Evolutionary conservation across 2,797 vertebrate species (phyloP).

Genomic region (Sorex maritimensis): DNA sequence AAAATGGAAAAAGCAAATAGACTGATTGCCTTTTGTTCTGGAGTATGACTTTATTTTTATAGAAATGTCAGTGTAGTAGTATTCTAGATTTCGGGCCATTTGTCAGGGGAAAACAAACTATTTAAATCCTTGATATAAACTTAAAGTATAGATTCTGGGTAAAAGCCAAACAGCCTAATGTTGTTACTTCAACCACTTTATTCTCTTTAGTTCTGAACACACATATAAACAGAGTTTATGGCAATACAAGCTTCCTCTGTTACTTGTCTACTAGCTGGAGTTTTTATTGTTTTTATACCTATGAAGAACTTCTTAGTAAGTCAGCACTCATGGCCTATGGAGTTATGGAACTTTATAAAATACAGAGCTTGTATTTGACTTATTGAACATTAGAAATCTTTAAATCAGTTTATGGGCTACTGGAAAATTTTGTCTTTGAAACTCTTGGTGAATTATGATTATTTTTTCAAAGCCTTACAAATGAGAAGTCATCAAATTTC

Average conservation of each 20-base stretch:
- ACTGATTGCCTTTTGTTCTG: slow-evolving; percentile 20
- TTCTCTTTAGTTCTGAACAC: neutral
- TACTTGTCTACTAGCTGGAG: neutral
- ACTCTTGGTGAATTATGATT: slow-evolving; percentile 30
- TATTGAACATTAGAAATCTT: slow-evolving; percentile 34
- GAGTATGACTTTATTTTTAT: slow-evolving; percentile 37
- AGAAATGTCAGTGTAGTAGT: neutral
- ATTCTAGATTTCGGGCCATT: neutral
- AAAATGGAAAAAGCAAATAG: neutral
- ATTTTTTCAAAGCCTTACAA: neutral
- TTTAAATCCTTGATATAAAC: neutral
- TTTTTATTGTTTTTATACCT: slow-evolving; percentile 1
- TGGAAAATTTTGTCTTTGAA: slow-evolving; percentile 7
- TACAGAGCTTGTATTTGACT: neutral
- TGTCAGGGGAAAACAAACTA: neutral
- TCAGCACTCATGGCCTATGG: neutral
- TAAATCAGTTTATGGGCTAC: neutral
- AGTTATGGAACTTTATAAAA: neutral
- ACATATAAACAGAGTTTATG: neutral
- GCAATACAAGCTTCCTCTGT: neutral
- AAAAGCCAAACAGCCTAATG: neutral
- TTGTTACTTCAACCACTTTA: neutral
- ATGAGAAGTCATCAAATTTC: neutral
- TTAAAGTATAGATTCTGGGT: neutral
- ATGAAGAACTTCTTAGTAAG: neutral